These are phyloP conservation scores for Pygoscelis antarcticus DNA, from an alignment of 2,113 vertebrate genomes.

Conservation along the genomic window DNA sequence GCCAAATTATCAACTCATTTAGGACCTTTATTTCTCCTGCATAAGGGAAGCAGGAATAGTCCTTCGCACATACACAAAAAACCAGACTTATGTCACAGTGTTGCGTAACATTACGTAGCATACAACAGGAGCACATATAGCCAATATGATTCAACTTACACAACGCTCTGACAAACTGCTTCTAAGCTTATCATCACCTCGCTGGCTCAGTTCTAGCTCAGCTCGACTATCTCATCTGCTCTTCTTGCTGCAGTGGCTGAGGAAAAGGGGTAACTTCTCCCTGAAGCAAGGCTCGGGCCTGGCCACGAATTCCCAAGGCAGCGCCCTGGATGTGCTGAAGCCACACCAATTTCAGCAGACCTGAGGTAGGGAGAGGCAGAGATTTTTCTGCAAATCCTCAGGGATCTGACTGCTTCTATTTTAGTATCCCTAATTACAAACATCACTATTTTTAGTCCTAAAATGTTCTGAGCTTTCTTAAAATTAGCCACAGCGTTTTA, in stretches of 20 bases:
- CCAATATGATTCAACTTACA: background rate
- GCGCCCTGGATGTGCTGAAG: background rate
- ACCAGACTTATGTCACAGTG: background rate
- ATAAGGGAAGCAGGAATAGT: background rate
- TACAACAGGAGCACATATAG: background rate
- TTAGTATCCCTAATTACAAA: conserved; percentile 14
- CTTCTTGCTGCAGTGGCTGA: background rate
- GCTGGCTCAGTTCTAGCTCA: background rate
- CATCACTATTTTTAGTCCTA: background rate
- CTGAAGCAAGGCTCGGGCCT: background rate
- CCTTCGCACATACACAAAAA: background rate
- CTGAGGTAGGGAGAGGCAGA: background rate
- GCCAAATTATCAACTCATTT: background rate
- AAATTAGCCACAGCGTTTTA: background rate
- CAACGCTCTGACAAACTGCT: background rate
- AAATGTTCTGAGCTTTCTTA: background rate
- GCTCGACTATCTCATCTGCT: background rate
- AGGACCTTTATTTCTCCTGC: background rate
- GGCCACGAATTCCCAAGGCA: background rate
- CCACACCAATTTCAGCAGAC: background rate
- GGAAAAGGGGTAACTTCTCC: background rate
- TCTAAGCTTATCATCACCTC: background rate
- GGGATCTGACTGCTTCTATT: background rate
- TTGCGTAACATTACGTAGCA: background rate
- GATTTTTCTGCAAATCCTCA: background rate